Percentiles rank a stretch among this genome's conserved stretches.
These are phyloP conservation scores for Illadopsis cleaveri DNA, from an alignment of 2,113 vertebrate genomes.

Conservation along the genomic window DNA sequence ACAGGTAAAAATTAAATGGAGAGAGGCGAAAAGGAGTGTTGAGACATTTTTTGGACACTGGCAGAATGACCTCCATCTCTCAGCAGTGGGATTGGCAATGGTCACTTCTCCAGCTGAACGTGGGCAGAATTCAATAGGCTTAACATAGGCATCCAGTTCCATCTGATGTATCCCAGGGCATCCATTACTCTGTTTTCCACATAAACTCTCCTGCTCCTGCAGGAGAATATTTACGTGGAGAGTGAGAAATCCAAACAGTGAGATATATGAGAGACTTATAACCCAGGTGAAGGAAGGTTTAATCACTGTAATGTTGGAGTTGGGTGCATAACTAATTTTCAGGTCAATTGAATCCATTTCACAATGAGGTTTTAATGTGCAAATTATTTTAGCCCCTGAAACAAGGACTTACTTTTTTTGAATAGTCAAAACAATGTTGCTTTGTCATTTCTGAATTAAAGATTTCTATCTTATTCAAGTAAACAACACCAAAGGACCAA, in stretches of 20 bases:
- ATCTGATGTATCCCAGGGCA: background rate
- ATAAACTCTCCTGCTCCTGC: background rate
- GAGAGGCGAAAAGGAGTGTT: background rate
- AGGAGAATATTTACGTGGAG: background rate
- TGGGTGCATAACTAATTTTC: background rate
- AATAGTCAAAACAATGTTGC: background rate
- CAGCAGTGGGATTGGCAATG: background rate
- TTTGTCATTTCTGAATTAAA: background rate
- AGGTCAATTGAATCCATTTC: background rate
- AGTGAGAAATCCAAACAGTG: background rate
- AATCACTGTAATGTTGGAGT: background rate
- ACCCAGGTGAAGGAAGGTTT: background rate
- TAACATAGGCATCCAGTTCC: background rate
- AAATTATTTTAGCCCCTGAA: background rate
- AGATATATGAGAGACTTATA: background rate
- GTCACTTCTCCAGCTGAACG: background rate
- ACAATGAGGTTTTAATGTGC: background rate
- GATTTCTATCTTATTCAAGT: background rate
- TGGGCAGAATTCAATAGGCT: background rate
- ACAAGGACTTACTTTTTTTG: background rate
- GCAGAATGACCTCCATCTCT: background rate
- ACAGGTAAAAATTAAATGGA: background rate
- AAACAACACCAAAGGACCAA: background rate
- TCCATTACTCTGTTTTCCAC: background rate
- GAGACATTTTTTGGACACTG: background rate